Evolutionary conservation across 2,888 invertebrate genomes (phyloP), one percentile per base, ranked within the genome.

Genomic region (Tethea ocularis): DNA sequence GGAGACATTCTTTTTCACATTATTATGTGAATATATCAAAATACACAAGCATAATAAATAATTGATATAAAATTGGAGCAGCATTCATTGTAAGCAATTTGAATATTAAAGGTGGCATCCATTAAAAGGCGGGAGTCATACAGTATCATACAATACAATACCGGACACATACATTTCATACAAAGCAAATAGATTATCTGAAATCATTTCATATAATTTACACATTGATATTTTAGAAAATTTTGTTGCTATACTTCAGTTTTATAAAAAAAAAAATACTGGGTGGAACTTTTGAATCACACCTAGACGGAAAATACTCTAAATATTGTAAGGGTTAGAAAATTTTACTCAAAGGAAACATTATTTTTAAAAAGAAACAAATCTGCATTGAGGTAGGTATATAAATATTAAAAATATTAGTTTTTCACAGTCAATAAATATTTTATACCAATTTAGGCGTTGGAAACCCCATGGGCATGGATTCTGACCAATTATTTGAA

Each of bases 101-200:
- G n/a, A n/a, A n/a, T 46, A 46, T 17, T n/a, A 41, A 46, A 46
- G 41, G 20, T 8, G 20, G 41, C 41, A 46, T 46, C 41, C 41
- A 46, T 46, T 17, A 10, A 17, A 20, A 46, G 41, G n/a, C 38
- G n/a, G 41, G 41, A 46, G 20, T 46, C 41, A 17, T 46, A 46
- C 17, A 46, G 41, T 46, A 20, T 46, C 41, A 46, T 46, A 46
- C 41, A 41, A n/a, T 41, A n/a, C n/a, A n/a, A n/a, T n/a, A 46
- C 17, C 41, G 41, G 41, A 17, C 41, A 46, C 41, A 46, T 46
- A 46, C 17, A 46, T 46, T 6, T 46, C 41, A 46, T 46, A 20
- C 41, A 46, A 46, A 46, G 41, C 41, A 46, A 33, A 46, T 46
- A 46, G 20, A 46, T 46, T n/a, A n/a, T 46, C 41, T 46, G 41